Evolutionary conservation across 2,797 vertebrate species (phyloP).

Genomic region (Paguma larvata): DNA sequence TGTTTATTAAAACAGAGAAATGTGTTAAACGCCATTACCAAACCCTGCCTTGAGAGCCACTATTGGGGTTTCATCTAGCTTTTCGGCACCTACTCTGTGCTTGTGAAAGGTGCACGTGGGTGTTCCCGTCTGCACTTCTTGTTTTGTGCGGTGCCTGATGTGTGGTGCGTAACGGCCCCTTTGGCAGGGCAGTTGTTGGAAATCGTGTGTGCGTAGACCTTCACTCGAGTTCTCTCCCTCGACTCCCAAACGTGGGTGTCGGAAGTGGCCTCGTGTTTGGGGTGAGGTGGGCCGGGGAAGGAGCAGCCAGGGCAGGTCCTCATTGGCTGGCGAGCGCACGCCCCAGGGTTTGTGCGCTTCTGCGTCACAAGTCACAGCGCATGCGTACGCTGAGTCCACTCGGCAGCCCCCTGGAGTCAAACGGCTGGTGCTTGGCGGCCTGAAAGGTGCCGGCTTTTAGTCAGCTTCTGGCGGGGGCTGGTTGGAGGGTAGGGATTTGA

Average conservation of each 20-base stretch:
- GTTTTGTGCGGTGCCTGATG: too few relatives aligned
- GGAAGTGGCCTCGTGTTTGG: neutral
- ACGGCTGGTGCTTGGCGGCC: neutral
- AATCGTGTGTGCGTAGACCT: neutral
- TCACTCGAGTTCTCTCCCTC: fast-evolving
- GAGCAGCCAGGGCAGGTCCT: neutral
- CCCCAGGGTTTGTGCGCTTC: neutral
- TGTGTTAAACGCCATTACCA: neutral
- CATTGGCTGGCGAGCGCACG: fast-evolving
- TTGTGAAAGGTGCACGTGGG: fast-evolving
- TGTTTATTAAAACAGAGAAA: neutral
- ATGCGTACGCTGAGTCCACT: fast-evolving
- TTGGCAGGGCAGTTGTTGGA: too few relatives aligned
- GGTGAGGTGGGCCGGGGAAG: neutral
- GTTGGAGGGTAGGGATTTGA: neutral
- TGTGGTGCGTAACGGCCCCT: neutral
- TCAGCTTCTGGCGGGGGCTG: fast-evolving
- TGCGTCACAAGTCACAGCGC: fast-evolving
- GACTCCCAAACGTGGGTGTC: neutral
- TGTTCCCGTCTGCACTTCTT: neutral
- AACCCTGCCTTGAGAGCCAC: neutral
- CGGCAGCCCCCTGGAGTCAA: fast-evolving
- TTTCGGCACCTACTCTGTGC: neutral
- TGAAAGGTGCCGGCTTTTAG: fast-evolving
- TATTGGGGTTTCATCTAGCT: neutral